Evolutionary conservation across 2,113 vertebrate species (phyloP), one percentile per base, ranked within the genome.

Genomic region (Cranoglanis bouderius): DNA sequence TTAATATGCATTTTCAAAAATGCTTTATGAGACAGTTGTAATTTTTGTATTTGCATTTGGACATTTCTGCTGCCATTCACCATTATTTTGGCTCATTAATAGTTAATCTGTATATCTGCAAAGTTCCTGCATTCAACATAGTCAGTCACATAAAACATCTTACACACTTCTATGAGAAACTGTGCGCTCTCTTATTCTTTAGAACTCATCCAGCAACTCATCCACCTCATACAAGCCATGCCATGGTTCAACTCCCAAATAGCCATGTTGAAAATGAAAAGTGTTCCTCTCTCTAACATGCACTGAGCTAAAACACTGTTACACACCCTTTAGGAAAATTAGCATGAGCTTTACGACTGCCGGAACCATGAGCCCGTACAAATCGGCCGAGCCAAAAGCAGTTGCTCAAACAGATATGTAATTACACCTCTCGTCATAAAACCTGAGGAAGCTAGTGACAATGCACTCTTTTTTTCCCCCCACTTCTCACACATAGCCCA

Each of bases 391-490:
- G 94, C 95, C 95, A 93, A 90, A 92, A 88, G 87, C 90, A 89
- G 90, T 80, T 75, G 72, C 61, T 70, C 21, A 55, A 87, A 82
- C 85, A 51, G 93, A 94, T 94, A 95, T 95, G 94, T 95, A 96
- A 96, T 96, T 96, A 96, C 90, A 92, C 90, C 94, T 94, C 92
- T 92, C 91, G 92, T 93, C 94, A 91, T 96, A 95, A 95, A 94
- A 94, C 94, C 93, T 93, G 92, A 94, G 93, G 95, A 95, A 95
- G 93, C 94, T 92, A 94, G 94, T 94, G 93, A 96, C 95, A 96
- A 95, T 94, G 95, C 94, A 92, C 94, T 92, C 94, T 92, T 92
- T 93, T 93, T 92, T 82, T 92, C 92, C 93, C 92, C 92, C 93
- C 12, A 91, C 94, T 94, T 94, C 87, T 95, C 95, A 94, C 93